Evolutionary conservation across 2,888 invertebrate genomes (phyloP).

Genomic region (Tinea trinotella): DNA sequence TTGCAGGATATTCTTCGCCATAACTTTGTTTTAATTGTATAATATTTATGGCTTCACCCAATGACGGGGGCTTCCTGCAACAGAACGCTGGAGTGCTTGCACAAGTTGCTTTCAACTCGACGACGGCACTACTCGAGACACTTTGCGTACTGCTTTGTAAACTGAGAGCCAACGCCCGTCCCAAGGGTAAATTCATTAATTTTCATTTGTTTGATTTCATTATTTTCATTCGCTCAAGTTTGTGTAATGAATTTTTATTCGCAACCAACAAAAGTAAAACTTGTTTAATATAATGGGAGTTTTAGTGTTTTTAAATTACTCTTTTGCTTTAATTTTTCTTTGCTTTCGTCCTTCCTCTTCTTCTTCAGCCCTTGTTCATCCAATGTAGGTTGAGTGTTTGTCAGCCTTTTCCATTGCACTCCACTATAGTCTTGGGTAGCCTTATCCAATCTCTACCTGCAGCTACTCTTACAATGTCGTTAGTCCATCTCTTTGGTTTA

Average conservation of each 20-base stretch:
- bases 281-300: too few species aligned
- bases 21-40: slow-evolving; percentile 17
- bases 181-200: slow-evolving; percentile 52
- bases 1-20: slow-evolving; percentile 7
- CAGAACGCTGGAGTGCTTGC: background rate
- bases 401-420: too few species aligned
- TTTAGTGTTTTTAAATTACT: too few species aligned
- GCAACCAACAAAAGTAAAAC: too few species aligned
- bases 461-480: too few species aligned
- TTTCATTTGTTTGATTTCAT: slow-evolving; percentile 37
- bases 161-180: background rate
- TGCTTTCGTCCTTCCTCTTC: too few species aligned
- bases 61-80: slow-evolving; percentile 5
- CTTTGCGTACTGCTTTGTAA: slow-evolving; percentile 3
- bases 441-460: too few species aligned
- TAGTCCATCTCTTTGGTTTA: too few species aligned
- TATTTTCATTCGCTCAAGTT: slow-evolving; percentile 10
- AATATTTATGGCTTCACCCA: slow-evolving; percentile 14
- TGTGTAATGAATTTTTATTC: slow-evolving; percentile 17
- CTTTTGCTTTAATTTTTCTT: too few species aligned
- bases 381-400: too few species aligned
- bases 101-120: slow-evolving; percentile 13
- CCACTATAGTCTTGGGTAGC: too few species aligned
- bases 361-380: too few species aligned
- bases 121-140: background rate